phyloP scores from a whole-genome alignment of 2,113 vertebrate species.

The Indicator maculatus region DNA sequence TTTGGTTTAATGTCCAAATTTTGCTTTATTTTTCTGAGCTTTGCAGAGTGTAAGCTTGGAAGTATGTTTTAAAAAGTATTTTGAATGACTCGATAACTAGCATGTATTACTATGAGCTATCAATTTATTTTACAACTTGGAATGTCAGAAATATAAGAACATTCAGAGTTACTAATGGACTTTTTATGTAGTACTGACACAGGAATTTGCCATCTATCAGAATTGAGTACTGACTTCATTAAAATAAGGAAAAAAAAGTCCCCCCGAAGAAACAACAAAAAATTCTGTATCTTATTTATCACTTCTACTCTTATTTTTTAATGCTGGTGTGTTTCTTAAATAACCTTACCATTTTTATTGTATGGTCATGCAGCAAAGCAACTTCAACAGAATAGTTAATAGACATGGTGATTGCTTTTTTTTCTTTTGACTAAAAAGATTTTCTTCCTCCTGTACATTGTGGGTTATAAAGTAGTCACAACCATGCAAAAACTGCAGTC shows the following conservation, averaged over 20 bases:
- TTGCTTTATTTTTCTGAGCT: background rate
- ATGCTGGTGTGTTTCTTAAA: background rate
- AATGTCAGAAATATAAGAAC: constrained; percentile 44
- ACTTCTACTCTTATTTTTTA: background rate
- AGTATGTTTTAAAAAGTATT: background rate
- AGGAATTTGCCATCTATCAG: constrained; percentile 42
- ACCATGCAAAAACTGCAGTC: background rate
- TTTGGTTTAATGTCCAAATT: background rate
- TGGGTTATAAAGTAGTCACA: background rate
- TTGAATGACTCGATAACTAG: constrained; percentile 8
- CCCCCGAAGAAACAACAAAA: background rate
- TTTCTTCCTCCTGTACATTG: background rate
- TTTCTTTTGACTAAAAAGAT: background rate
- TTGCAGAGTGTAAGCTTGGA: background rate
- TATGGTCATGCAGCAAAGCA: background rate
- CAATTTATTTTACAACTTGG: constrained; percentile 32
- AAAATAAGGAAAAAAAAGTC: background rate
- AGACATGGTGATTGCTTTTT: fast-evolving
- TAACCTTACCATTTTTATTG: background rate
- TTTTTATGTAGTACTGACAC: constrained; percentile 21
- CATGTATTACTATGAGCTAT: background rate
- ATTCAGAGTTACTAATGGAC: constrained; percentile 24
- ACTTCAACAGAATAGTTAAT: background rate
- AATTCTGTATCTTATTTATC: background rate
- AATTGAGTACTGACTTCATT: background rate